Base-by-base conservation (phyloP, 2,888 invertebrate genomes). In the Bombylius discolor region DNA sequence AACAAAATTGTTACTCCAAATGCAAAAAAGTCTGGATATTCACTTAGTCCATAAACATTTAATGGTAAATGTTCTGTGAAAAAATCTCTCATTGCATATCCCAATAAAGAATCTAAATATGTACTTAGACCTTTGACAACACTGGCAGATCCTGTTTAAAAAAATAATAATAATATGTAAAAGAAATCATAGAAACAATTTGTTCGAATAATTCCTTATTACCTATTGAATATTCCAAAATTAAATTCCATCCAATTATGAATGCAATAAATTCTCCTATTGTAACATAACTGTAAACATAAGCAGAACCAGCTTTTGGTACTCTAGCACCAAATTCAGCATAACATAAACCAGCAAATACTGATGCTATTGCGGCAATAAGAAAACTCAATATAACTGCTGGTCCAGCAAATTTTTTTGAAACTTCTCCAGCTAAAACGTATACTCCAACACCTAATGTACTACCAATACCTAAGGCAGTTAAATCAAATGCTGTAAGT, bases 191-290 rank as follows among this genome's bases (percentile, higher is more conserved):
- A 23, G 23, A 23, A 23, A 23, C 3, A 23, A 23, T 23, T 23
- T 23, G 23, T 23, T 23, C 3, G 23, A 23, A 23, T 23, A 23
- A 55, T 72, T 23, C 23, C 3, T 23, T 23, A n/a, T 76, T 71
- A 83, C 89, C 91, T 59, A 92, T 89, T 47, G 89, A 82, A 72
- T 92, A 91, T 70, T 92, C 92, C 52, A 93, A 75, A 62, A 94
- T 89, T 52, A 95, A 81, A 72, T 94, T 94, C 95, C 95, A 95
- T 23, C 94, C 94, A 64, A 94, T 92, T 50, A 89, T 78, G 71
- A 94, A 94, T 0, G 93, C 94, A 56, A 89, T 82, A 66, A 93
- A 85, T 76, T 95, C 94, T 2, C 94, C 94, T 56, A 94, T 85
- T 52, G 91, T 89, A 23, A 94, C 93, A 70, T 94, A 95, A 68